These are phyloP conservation scores for Sebastes kiyomatsui DNA, from an alignment of 2,797 vertebrate genomes.

Conservation along the genomic window DNA sequence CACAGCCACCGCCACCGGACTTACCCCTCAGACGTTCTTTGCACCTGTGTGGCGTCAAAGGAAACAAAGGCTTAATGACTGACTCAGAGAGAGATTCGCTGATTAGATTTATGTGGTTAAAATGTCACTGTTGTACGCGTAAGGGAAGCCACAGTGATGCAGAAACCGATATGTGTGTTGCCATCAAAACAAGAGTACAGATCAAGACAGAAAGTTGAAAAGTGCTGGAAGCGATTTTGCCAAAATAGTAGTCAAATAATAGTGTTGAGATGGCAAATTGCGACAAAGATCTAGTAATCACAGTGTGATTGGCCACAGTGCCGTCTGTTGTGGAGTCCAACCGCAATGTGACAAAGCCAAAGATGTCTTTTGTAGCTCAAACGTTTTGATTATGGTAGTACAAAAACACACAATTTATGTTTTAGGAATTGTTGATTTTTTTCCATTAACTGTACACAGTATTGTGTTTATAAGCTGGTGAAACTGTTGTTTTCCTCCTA, in stretches of 20 bases:
- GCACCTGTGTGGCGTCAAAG: constrained; percentile 14
- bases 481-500: constrained; percentile 31
- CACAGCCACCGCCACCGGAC: neutral
- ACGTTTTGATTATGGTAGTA: constrained; percentile 30
- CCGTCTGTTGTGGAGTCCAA: constrained; percentile 14
- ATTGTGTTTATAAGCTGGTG: constrained; percentile 63
- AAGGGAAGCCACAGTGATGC: constrained; percentile 23
- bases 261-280: constrained; percentile 6
- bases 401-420: constrained; percentile 26
- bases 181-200: constrained; percentile 23
- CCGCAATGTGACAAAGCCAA: constrained; percentile 63
- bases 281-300: constrained; percentile 42
- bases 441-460: constrained; percentile 40
- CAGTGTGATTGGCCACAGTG: constrained; percentile 42
- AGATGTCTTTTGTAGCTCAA: constrained; percentile 55
- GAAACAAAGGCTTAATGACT: constrained; percentile 22
- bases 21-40: neutral
- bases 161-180: constrained; percentile 9
- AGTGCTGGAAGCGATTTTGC: constrained; percentile 18
- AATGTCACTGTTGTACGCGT: neutral
- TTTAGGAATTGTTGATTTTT: constrained; percentile 21
- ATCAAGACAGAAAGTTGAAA: constrained; percentile 18
- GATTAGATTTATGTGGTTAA: constrained; percentile 14
- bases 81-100: constrained; percentile 11
- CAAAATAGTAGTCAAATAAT: neutral